These are phyloP conservation scores for Chelonoidis abingdonii DNA, from an alignment of 2,113 vertebrate species.

Conservation along the genomic window DNA sequence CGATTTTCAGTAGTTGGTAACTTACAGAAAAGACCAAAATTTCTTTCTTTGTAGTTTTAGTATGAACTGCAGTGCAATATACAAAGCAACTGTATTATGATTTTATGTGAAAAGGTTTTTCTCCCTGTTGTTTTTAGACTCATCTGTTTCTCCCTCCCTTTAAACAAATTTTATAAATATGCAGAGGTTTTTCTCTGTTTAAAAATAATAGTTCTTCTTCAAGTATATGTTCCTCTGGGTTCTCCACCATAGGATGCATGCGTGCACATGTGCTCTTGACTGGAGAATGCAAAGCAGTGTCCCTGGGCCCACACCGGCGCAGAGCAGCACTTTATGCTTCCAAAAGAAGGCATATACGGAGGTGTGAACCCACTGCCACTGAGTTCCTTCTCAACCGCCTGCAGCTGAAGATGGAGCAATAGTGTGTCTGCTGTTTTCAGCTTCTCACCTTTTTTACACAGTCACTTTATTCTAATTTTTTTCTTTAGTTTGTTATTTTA, in stretches of 20 bases:
- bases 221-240: background rate
- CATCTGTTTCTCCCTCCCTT: conserved; percentile 42
- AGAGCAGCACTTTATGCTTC: background rate
- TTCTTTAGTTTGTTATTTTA: background rate
- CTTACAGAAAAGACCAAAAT: background rate
- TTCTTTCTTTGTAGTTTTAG: background rate
- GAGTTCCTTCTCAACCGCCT: background rate
- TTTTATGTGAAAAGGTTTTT: background rate
- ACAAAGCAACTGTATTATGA: background rate
- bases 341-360: background rate
- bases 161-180: conserved; percentile 55
- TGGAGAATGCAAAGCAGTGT: background rate
- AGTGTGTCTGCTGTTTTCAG: background rate
- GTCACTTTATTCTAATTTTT: background rate
- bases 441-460: background rate
- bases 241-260: background rate
- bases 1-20: conserved; percentile 1
- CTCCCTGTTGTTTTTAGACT: conserved; percentile 46
- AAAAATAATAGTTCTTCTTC: background rate
- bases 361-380: background rate
- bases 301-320: background rate
- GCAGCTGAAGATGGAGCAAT: background rate
- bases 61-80: conserved; percentile 7
- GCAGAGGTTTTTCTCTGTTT: background rate
- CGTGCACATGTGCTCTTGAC: background rate